Conservation (phyloP, 2,113 vertebrate species). For the Heterochromis multidens region DNA sequence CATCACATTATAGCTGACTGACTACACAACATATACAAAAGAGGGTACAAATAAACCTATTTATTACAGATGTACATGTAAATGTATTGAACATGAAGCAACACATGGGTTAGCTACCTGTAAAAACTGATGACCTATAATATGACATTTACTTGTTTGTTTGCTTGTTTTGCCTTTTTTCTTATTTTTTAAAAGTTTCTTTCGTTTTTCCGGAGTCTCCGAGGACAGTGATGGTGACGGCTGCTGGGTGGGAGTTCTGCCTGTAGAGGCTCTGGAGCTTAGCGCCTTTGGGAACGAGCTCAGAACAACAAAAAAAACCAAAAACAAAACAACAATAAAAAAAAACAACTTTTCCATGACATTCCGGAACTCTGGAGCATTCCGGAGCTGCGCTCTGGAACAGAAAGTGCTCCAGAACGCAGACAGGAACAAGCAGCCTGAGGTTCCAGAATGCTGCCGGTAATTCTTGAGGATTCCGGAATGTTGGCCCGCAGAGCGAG, state of each 20-base stretch:
- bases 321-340: background rate
- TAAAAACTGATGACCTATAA: conserved; percentile 61
- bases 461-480: too few species aligned
- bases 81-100: conserved; percentile 76
- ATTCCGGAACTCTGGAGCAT: background rate
- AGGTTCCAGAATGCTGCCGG: background rate
- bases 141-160: conserved; percentile 41
- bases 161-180: conserved; percentile 56
- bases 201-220: conserved; percentile 65
- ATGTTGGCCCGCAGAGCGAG: background rate
- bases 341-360: background rate
- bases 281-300: background rate
- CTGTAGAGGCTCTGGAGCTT: background rate
- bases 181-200: conserved; percentile 48
- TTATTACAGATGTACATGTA: conserved; percentile 77
- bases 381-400: background rate
- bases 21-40: conserved; percentile 58
- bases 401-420: background rate
- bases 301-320: background rate
- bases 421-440: background rate
- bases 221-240: conserved; percentile 58
- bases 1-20: conserved; percentile 68
- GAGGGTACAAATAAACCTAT: conserved; percentile 65
- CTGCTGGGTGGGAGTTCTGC: conserved; percentile 39
- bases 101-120: conserved; percentile 76